Evolutionary conservation across 2,888 invertebrate genomes (phyloP).

Genomic region (Dorcus parallelipipedus): DNA sequence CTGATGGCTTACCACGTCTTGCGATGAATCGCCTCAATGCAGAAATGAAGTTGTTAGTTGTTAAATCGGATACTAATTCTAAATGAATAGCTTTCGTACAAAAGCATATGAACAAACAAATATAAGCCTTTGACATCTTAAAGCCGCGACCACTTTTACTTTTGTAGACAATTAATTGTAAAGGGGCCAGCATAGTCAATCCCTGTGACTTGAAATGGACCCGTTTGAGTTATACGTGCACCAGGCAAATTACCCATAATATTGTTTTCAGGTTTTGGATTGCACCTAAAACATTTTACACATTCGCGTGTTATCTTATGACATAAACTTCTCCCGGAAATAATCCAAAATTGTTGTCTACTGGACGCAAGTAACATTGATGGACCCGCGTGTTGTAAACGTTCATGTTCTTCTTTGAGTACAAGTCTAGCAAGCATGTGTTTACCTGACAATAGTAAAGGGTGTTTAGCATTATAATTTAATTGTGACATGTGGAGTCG

Average conservation of each 20-base stretch:
- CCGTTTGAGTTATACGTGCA: background rate
- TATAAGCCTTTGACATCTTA: slow-evolving; percentile 25
- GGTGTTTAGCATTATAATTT: background rate
- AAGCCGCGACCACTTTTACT: slow-evolving; percentile 19
- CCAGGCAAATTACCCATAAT: slow-evolving; percentile 13
- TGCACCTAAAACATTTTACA: slow-evolving; percentile 10
- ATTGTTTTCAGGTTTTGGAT: background rate
- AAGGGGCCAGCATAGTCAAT: slow-evolving; percentile 24
- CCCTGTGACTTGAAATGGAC: slow-evolving; percentile 25
- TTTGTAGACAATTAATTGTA: slow-evolving; percentile 15
- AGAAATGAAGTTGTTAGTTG: slow-evolving; percentile 8
- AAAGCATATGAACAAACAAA: slow-evolving; percentile 31
- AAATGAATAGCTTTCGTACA: slow-evolving; percentile 26
- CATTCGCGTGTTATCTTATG: slow-evolving; percentile 19
- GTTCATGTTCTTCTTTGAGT: background rate
- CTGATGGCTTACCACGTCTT: slow-evolving; percentile 11
- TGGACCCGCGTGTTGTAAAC: slow-evolving; percentile 1
- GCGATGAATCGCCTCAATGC: slow-evolving; percentile 14
- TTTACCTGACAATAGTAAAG: background rate
- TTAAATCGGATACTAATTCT: slow-evolving; percentile 10
- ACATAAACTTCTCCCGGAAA: slow-evolving; percentile 18
- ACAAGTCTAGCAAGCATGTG: background rate
- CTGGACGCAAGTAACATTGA: background rate
- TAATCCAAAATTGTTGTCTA: slow-evolving; percentile 1
- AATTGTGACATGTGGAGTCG: background rate